Evolutionary conservation across 1,140 invertebrate genomes (phyloP), one percentile per base, ranked within the genome.

Genomic region (Micrasema longulum): DNA sequence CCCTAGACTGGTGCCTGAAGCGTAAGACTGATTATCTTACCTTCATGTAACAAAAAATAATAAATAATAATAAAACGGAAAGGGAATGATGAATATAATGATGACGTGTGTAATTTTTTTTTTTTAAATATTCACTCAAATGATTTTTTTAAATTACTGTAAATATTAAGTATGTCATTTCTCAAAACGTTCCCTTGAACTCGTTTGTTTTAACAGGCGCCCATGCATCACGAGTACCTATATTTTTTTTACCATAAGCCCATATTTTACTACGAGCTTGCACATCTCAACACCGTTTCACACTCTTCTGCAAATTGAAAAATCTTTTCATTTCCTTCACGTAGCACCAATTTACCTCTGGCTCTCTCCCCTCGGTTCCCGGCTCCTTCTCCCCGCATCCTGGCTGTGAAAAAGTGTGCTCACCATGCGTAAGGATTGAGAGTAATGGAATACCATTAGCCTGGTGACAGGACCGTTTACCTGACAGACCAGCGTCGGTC

Each of bases 391-490:
- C 16, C 48, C 48, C 6, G 5, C 20, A 52, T 22, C 52, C 52
- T 67, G 64, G 47, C 50, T 50, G 38, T 68, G 65, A 68, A 68
- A 68, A 57, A 68, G 31, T 36, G 65, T 14, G 38, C 14, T 41
- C 50, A 43, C 65, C 12, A 45, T 43, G 65, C 65, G 65, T 68
- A 50, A 10, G 52, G 65, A 68, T 68, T 41, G 65, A 68, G 65
- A 68, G 35, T 68, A 57, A 68, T 68, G 65, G 50, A n/a, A 14
- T 43, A 20, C 52, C 65, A 68, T 68, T 68, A 68, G 31, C 20
- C 7, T 11, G 16, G 35, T 26, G 48, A 45, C 52, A 41, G 48
- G 2, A 50, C 36, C 36, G 50, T 68, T 68, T 68, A 68, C 65
- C 65, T 68, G 65, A 68, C 65, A 57, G 14, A 43, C 48, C 52